Base-by-base conservation (phyloP, 2,113 vertebrate genomes). In the Uria aalge region DNA sequence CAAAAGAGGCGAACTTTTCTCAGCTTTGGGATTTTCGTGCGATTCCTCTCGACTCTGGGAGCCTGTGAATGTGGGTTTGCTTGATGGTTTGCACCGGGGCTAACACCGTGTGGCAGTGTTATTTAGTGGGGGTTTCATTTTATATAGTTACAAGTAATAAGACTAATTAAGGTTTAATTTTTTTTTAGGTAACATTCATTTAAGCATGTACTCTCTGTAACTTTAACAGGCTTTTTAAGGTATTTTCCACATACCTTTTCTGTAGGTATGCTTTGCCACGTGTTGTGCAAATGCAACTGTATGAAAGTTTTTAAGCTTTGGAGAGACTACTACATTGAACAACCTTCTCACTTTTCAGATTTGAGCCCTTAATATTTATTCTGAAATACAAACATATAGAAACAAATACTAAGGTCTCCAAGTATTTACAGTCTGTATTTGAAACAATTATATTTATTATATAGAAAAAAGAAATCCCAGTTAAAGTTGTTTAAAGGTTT, bases 91-190 rank as follows among this genome's bases (percentile, higher is more conserved):
- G 63, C 55, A 81, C 15, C 30, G 18, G 66, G 41, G 43, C 26
- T 55, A 4, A 7, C 5, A 4, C 5, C 15, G 22, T 0, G 68
- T 23, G 34, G 24, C 20, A 36, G 1, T 12, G 27, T 38, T 24
- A 50, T 22, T 81, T n/a, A 18, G 34, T 6, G 22, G 18, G 34
- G 24, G 9, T 24, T 84, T 81, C 1, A 1, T 78, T 87, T 82
- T 78, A 4, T 8, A 8, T 32, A 21, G 22, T 62, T 83, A 17
- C 2, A 50, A 34, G 9, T 57, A 55, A 12, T 80, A 77, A 67
- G 32, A 16, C 29, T 50, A 55, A 29, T 8, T 52, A 82, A 71
- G 9, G 14, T 57, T 94, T 55, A 15, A 4, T 0, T 26, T 59
- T 75, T 75, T 57, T 45, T 11, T 3, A 40, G n/a, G 6, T 45